Conservation (phyloP, 2,888 invertebrate species). For the Hemistola chrysoprasaria region DNA sequence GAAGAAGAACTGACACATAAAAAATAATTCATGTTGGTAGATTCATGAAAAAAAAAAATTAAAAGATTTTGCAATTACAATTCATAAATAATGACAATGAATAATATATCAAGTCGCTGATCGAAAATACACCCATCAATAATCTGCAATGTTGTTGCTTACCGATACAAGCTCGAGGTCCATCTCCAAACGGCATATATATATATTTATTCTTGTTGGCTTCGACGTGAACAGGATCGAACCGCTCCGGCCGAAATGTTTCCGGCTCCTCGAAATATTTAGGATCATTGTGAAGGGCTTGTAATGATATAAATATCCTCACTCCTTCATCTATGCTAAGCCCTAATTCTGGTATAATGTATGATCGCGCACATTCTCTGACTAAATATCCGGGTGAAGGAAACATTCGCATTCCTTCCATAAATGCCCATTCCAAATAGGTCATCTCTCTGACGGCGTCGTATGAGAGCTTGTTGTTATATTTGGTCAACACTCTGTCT, state of each 20-base stretch:
- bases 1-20: no score
- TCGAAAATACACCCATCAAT: no score
- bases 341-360: conserved; percentile 48
- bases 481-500: conserved; percentile 42
- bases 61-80: no score
- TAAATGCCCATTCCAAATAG: conserved; percentile 51
- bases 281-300: conserved; percentile 56
- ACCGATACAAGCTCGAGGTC: conserved; percentile 60
- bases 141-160: no score
- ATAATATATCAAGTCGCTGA: no score
- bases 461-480: conserved; percentile 47
- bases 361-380: conserved; percentile 43
- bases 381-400: conserved; percentile 57
- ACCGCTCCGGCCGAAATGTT: conserved; percentile 55
- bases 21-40: no score
- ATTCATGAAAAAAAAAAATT: no score
- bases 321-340: conserved; percentile 51
- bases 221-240: conserved; percentile 37
- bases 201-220: conserved; percentile 41
- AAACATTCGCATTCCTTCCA: conserved; percentile 56
- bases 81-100: no score
- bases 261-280: conserved; percentile 52
- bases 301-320: conserved; percentile 46
- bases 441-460: conserved; percentile 56
- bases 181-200: conserved; percentile 56